These are phyloP conservation scores for Urocitellus parryii DNA, from an alignment of 2,113 vertebrate species.

Conservation along the genomic window DNA sequence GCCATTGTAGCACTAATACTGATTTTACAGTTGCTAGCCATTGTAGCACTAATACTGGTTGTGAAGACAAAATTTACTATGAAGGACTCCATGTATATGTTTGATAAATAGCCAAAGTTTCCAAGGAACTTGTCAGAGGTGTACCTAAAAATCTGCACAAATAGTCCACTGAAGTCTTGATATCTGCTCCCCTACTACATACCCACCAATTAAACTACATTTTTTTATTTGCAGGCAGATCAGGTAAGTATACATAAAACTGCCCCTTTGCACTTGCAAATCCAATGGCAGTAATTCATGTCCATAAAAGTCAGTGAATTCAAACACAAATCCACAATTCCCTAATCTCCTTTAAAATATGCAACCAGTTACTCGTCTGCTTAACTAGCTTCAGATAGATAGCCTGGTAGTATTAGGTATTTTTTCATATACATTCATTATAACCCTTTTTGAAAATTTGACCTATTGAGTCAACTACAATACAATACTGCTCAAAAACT, in stretches of 20 bases:
- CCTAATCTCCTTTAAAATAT: not conserved
- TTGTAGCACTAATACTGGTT: constrained; percentile 33
- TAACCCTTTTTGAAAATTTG: constrained; percentile 83
- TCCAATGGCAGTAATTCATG: not conserved
- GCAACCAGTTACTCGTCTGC: constrained; percentile 33
- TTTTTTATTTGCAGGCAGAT: not conserved
- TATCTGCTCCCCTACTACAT: not conserved
- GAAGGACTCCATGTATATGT: constrained; percentile 76
- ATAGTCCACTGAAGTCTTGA: not conserved
- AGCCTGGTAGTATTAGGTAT: constrained; percentile 27
- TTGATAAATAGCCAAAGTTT: constrained; percentile 77
- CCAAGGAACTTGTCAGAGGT: constrained; percentile 68
- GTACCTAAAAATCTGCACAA: constrained; percentile 47
- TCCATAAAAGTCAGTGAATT: not conserved
- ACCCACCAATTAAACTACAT: not conserved
- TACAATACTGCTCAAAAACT: constrained; percentile 89
- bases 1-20: constrained; percentile 42
- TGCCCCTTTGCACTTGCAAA: not conserved
- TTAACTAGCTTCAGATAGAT: constrained; percentile 34
- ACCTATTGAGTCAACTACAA: constrained; percentile 83
- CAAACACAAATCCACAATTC: not conserved
- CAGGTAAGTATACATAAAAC: constrained; percentile 47
- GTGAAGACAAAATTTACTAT: constrained; percentile 55
- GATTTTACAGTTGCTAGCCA: constrained; percentile 42
- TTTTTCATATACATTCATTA: constrained; percentile 56